Conservation (phyloP, 2,797 vertebrate genomes). For the Lacerta bilineata region DNA sequence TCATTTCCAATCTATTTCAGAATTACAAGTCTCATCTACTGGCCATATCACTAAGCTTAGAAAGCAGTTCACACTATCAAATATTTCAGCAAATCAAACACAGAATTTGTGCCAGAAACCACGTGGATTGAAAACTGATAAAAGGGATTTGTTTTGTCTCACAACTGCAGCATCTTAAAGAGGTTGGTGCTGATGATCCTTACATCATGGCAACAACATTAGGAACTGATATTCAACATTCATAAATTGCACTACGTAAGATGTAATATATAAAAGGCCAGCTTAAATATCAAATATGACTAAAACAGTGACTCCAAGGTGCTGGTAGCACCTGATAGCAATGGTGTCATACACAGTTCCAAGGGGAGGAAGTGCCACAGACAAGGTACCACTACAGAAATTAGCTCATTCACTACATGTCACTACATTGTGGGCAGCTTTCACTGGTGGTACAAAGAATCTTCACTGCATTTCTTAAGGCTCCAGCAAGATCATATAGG, state of each 20-base stretch:
- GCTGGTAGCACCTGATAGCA: too few relatives aligned
- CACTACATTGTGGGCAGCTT: too few relatives aligned
- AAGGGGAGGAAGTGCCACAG: too few relatives aligned
- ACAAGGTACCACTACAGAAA: too few relatives aligned
- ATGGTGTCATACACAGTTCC: too few relatives aligned
- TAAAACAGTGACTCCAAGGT: neutral
- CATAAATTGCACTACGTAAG: neutral
- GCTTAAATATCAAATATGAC: neutral
- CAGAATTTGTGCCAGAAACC: conserved; percentile 38
- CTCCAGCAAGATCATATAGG: too few relatives aligned
- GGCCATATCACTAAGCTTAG: conserved; percentile 11
- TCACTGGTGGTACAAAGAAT: too few relatives aligned
- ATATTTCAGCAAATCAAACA: conserved; percentile 36
- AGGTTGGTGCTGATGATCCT: conserved; percentile 28
- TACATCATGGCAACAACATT: conserved; percentile 52
- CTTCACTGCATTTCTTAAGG: too few relatives aligned
- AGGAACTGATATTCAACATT: conserved; percentile 5
- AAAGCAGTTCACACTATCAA: conserved; percentile 17
- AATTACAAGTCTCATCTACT: neutral
- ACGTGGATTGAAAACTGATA: conserved; percentile 24
- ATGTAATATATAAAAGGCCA: neutral
- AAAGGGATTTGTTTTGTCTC: conserved; percentile 17
- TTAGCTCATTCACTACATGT: too few relatives aligned
- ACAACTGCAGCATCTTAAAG: neutral
- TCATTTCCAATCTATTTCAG: conserved; percentile 34